Base-by-base conservation (phyloP, 2,888 invertebrate genomes). In the Ophion costatus region DNA sequence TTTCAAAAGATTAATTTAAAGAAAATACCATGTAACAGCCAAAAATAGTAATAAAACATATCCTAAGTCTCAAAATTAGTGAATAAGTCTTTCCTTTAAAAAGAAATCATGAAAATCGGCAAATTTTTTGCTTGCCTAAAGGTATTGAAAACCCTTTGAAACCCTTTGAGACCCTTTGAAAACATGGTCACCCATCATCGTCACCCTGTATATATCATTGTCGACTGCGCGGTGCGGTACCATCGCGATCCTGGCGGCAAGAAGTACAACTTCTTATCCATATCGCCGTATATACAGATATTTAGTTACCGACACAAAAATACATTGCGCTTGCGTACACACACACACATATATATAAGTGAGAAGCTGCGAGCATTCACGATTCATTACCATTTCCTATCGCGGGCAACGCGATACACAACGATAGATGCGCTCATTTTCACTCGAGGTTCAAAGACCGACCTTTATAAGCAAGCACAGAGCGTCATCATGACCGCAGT, bases 391-490 rank as follows among this genome's bases (percentile, higher is more conserved):
- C 86, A 86, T 86, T 86, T 86, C 86, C 84, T 82, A 86, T 83
- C 83, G 85, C 84, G 81, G 84, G 78, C 78, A 83, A 59, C 74
- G 33, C 70, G 67, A 77, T 76, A 61, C 67, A 78, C 56, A 17
- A 75, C 80, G 83, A 86, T 80, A 87, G 87, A 87, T 87, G 86
- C 86, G 85, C 85, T 87, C 85, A 86, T 87, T 87, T 87, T 87
- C 86, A 87, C 87, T 87, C 82, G 85, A 82, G 83, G 86, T 87
- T 87, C 86, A 87, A 87, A 86, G 86, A 86, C 87, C 86, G 85
- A 83, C 86, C 84, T 86, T 83, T 85, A 83, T 80, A 77, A 85
- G 85, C 83, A 57, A 70, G 77, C 67, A 73, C 67, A 59, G 74
- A 80, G 73, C 80, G 80, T 83, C 80, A 80, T 76, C 66, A 74